phyloP scores from a whole-genome alignment of 2,113 vertebrate species.

The Jaculus jaculus region DNA sequence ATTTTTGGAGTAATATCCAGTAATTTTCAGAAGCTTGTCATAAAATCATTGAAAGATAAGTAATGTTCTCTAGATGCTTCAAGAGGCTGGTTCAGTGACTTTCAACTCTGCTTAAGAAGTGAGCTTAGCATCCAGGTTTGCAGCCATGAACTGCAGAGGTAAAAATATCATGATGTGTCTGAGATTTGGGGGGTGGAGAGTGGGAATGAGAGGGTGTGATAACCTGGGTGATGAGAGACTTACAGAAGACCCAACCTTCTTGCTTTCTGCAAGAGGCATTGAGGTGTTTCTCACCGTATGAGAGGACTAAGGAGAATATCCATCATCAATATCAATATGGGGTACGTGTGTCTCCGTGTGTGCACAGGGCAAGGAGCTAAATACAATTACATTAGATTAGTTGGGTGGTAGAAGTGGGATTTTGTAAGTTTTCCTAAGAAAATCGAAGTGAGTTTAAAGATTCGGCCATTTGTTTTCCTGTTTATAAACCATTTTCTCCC shows the following conservation, averaged over 20 bases:
- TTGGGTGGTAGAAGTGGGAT: neutral
- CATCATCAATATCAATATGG: rapidly evolving
- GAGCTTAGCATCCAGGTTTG: neutral
- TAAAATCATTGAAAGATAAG: conserved; percentile 62
- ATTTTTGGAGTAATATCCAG: conserved; percentile 71
- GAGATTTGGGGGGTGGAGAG: neutral
- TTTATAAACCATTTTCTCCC: conserved; percentile 24
- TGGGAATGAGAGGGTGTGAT: neutral
- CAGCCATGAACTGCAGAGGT: neutral
- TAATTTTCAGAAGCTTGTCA: conserved; percentile 67
- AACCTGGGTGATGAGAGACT: neutral
- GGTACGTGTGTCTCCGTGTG: neutral
- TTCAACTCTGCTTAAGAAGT: neutral
- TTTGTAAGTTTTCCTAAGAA: neutral
- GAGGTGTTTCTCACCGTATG: neutral
- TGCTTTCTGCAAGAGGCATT: neutral
- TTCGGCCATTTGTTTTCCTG: conserved; percentile 40
- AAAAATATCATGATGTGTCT: neutral
- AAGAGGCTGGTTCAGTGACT: neutral
- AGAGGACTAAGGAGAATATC: neutral
- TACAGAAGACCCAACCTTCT: rapidly evolving
- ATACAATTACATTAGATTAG: neutral
- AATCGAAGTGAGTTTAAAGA: conserved; percentile 6
- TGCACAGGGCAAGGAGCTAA: too few species aligned
- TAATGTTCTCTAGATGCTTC: conserved; percentile 4